phyloP scores from a whole-genome alignment of 2,797 vertebrate species.

The Diplodus sargus region DNA sequence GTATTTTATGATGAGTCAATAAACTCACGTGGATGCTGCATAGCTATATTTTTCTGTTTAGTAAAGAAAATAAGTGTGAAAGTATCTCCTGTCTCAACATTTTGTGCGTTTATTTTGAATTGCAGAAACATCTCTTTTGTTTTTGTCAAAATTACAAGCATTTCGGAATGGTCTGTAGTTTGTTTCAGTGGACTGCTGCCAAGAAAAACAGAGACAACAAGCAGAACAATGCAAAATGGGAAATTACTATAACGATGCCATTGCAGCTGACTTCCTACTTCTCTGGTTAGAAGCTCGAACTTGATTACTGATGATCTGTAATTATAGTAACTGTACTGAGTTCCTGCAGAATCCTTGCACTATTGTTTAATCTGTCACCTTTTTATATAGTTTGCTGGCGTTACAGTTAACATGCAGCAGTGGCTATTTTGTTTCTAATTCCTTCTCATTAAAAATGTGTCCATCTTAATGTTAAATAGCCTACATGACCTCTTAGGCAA shows the following conservation, averaged over 20 bases:
- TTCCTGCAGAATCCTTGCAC: not conserved
- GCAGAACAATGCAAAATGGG: not conserved
- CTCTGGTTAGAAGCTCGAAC: not conserved
- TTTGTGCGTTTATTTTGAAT: not conserved
- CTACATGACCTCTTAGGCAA: not conserved
- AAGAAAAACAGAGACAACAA: not conserved
- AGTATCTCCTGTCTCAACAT: no score
- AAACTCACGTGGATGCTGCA: no score
- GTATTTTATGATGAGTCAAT: no score
- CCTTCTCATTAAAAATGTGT: not conserved
- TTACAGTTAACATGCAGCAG: not conserved
- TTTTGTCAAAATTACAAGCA: not conserved
- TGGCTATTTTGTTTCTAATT: not conserved
- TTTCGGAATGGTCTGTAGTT: not conserved
- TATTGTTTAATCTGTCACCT: not conserved
- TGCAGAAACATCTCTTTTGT: constrained; percentile 1
- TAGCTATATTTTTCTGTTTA: no score
- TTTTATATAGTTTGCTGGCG: not conserved
- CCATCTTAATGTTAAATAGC: not conserved
- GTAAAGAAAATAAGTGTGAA: no score
- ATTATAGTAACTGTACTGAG: not conserved
- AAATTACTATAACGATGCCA: not conserved
- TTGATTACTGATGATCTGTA: not conserved
- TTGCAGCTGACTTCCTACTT: not conserved
- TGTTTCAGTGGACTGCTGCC: not conserved